A percentile compares a stretch with the other conserved stretches of the same genome.
Evolutionary conservation across 2,888 invertebrate genomes (phyloP).

Genomic region (Xestoiulus laeticollis): DNA sequence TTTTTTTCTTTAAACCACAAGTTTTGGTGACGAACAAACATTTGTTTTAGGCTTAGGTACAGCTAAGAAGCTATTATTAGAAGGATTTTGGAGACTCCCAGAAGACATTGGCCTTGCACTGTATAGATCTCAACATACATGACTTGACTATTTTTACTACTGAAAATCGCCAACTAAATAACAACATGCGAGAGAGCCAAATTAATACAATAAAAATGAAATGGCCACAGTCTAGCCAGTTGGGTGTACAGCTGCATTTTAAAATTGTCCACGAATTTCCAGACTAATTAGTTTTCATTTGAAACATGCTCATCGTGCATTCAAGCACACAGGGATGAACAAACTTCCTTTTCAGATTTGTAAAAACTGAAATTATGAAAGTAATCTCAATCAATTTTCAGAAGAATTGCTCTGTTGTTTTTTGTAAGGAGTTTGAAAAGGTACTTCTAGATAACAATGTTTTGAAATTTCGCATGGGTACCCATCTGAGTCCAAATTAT

Average conservation of each 20-base stretch:
- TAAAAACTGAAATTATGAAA: not conserved
- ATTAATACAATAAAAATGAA: not conserved
- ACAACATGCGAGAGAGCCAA: not conserved
- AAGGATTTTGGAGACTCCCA: not conserved
- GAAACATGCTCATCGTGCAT: not conserved
- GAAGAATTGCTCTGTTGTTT: not conserved
- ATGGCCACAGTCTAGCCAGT: not conserved
- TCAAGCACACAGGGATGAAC: not conserved
- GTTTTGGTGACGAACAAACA: not conserved
- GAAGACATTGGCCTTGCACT: slow-evolving; percentile 23
- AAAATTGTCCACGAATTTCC: not conserved
- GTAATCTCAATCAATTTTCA: not conserved
- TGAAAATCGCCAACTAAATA: not conserved
- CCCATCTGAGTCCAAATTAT: not conserved
- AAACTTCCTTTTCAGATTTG: not conserved
- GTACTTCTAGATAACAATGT: not conserved
- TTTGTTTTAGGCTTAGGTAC: not conserved
- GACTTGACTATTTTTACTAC: not conserved
- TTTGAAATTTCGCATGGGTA: slow-evolving; percentile 11
- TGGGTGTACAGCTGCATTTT: not conserved
- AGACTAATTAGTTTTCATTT: not conserved
- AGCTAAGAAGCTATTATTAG: not conserved
- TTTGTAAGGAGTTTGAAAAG: too few species aligned
- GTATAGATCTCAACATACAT: not conserved
- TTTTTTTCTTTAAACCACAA: not conserved